Conservation (phyloP, 1,140 invertebrate genomes). For the Dendrolimus kikuchii region DNA sequence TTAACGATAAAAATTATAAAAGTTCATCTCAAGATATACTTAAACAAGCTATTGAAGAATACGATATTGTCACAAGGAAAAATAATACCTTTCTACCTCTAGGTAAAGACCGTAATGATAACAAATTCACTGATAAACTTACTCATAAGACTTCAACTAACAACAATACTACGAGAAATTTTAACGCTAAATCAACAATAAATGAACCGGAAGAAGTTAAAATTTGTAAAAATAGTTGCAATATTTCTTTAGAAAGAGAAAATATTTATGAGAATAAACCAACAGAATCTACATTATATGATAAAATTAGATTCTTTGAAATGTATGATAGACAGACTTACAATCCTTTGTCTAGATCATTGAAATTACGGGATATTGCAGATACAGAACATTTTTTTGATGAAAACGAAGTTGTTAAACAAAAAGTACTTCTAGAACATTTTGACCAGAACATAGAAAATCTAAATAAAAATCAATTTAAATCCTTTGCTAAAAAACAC, state of each 20-base stretch:
- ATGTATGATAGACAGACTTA: constrained; percentile 47
- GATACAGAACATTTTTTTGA: neutral
- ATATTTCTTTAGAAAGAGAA: no score
- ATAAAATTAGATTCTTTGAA: constrained; percentile 59
- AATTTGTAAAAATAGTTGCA: no score
- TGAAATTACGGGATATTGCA: no score
- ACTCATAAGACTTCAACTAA: no score
- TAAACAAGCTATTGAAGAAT: neutral
- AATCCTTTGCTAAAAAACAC: constrained; percentile 30
- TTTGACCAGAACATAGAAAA: constrained; percentile 16
- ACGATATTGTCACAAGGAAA: neutral
- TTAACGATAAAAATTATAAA: constrained; percentile 4
- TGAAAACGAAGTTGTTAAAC: constrained; percentile 6
- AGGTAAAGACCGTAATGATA: no score
- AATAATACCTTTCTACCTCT: no score
- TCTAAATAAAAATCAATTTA: constrained; percentile 16
- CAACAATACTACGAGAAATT: no score
- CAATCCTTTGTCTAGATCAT: neutral
- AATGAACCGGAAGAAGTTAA: no score
- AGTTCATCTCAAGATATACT: neutral
- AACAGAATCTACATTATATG: constrained; percentile 20
- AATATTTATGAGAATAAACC: constrained; percentile 1
- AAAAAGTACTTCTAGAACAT: constrained; percentile 25
- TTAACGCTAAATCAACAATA: no score
- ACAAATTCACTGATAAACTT: no score